phyloP scores from a whole-genome alignment of 1,140 invertebrate genomes.

The Drosophila micromelanica region DNA sequence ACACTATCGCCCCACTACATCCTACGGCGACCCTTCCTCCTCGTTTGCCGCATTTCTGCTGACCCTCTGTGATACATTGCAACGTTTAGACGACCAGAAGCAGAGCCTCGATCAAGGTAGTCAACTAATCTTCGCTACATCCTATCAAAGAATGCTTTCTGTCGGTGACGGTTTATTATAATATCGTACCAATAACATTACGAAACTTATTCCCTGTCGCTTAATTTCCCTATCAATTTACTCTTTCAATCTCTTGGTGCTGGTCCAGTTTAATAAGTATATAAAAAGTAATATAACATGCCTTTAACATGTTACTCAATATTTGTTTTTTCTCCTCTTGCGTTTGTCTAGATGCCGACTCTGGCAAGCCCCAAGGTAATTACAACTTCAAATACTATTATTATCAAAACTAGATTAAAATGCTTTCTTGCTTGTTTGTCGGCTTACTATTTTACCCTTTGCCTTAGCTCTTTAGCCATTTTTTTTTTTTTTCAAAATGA shows the following conservation, averaged over 20 bases:
- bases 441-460: background rate
- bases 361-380: conserved; percentile 73
- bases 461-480: background rate
- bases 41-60: conserved; percentile 21
- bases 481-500: too few relatives aligned
- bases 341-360: conserved; percentile 57
- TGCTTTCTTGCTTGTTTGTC: conserved; percentile 18
- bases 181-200: conserved; percentile 1
- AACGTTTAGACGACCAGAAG: conserved; percentile 73
- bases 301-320: conserved; percentile 18
- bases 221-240: conserved; percentile 6
- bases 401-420: background rate
- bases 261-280: conserved; percentile 9
- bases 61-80: conserved; percentile 30
- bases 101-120: conserved; percentile 74
- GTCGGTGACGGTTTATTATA: conserved; percentile 21
- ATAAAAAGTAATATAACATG: background rate
- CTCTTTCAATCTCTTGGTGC: conserved; percentile 2
- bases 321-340: conserved; percentile 23
- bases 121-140: conserved; percentile 35
- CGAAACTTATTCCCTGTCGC: conserved; percentile 11
- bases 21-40: conserved; percentile 39
- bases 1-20: conserved; percentile 27
- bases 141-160: background rate
- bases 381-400: conserved; percentile 41